Evolutionary conservation across 2,888 invertebrate species (phyloP).

Genomic region (Caradrina clavipalpis): DNA sequence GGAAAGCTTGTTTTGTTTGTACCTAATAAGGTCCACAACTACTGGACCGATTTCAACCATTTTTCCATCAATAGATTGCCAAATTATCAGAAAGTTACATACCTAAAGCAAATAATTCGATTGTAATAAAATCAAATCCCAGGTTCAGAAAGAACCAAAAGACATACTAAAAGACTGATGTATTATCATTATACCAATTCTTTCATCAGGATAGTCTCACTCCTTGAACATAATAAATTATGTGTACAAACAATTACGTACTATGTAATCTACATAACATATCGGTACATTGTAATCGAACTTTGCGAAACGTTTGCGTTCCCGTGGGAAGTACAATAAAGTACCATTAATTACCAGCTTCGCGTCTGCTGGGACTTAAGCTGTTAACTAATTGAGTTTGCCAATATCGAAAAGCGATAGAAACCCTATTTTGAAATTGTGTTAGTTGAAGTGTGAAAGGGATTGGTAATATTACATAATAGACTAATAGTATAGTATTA

Average conservation of each 20-base stretch:
- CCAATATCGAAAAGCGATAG: neutral
- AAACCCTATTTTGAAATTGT: constrained; percentile 5
- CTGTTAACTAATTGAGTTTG: constrained; percentile 36
- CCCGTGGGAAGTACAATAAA: neutral
- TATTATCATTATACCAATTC: neutral
- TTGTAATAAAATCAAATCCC: too few species aligned
- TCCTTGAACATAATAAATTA: constrained; percentile 4
- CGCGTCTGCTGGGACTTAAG: neutral
- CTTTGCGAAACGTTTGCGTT: neutral
- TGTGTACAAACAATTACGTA: neutral
- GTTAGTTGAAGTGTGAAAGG: neutral
- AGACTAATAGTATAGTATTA: too few species aligned
- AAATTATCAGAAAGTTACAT: neutral
- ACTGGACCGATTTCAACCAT: too few species aligned
- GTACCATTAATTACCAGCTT: constrained; percentile 1
- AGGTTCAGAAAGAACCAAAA: neutral
- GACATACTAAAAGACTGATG: neutral
- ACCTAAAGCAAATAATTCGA: too few species aligned
- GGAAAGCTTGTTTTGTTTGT: too few species aligned
- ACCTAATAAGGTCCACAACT: too few species aligned
- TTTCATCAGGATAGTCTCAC: neutral
- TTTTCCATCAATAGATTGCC: too few species aligned
- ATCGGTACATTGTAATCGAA: neutral
- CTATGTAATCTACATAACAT: neutral
- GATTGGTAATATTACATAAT: neutral